phyloP scores from a whole-genome alignment of 2,113 vertebrate genomes.

The Silurus glanis region DNA sequence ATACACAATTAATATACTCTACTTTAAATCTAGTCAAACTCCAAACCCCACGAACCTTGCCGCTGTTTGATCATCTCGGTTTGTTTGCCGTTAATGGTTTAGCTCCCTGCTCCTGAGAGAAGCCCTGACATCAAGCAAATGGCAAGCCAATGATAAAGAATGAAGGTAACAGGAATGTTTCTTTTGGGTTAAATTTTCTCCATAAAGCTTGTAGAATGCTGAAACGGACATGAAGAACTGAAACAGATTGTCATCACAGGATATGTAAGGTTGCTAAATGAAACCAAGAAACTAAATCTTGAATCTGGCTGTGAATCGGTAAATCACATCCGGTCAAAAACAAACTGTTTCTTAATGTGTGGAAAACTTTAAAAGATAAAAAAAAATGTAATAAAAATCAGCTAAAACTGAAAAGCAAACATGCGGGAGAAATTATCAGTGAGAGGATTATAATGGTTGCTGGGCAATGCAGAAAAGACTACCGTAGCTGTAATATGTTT shows the following conservation, averaged over 20 bases:
- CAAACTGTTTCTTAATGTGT: neutral
- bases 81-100: neutral
- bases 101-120: neutral
- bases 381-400: neutral
- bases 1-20: neutral
- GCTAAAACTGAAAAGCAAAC: conserved; percentile 15
- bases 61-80: neutral
- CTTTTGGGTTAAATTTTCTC: conserved; percentile 32
- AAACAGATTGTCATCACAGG: conserved; percentile 41
- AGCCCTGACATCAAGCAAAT: neutral
- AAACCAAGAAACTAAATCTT: neutral
- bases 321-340: neutral
- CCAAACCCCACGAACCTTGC: neutral
- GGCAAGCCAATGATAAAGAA: neutral
- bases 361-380: neutral
- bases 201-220: neutral
- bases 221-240: neutral
- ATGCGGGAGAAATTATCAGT: neutral
- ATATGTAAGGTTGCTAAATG: neutral
- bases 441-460: neutral
- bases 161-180: conserved; percentile 61
- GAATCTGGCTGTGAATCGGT: neutral
- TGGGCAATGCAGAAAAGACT: neutral
- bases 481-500: neutral
- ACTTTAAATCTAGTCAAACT: neutral